phyloP scores from a whole-genome alignment of 2,888 invertebrate genomes.

The Atethmia centrago region DNA sequence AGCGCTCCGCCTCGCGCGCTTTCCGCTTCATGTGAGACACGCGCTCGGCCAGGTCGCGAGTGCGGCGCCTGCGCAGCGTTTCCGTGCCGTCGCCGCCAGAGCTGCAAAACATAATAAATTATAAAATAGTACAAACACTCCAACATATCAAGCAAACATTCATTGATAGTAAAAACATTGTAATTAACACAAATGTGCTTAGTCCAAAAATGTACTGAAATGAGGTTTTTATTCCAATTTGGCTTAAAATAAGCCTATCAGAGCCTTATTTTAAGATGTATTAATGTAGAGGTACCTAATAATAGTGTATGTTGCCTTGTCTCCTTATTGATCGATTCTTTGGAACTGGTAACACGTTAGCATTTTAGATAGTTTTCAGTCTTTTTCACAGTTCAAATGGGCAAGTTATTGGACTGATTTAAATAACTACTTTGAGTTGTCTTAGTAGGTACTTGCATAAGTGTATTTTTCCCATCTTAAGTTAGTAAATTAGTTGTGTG shows the following conservation, averaged over 20 bases:
- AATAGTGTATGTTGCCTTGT: neutral
- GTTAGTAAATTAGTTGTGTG: no score
- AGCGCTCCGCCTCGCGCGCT: slow-evolving; percentile 92
- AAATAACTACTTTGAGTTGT: neutral
- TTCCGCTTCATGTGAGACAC: slow-evolving; percentile 91
- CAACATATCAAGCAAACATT: no score
- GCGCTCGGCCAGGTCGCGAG: slow-evolving; percentile 78
- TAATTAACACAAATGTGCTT: neutral
- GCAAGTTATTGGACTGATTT: neutral
- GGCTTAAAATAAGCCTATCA: no score
- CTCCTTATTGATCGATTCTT: neutral
- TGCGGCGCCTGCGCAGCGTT: slow-evolving; percentile 75
- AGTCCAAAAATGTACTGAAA: neutral
- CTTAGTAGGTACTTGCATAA: no score
- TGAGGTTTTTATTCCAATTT: neutral
- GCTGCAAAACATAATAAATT: slow-evolving; percentile 20
- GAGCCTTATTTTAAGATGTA: neutral
- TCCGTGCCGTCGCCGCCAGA: slow-evolving; percentile 66
- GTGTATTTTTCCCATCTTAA: no score
- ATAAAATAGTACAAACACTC: neutral
- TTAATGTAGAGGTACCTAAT: neutral
- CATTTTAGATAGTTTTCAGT: neutral
- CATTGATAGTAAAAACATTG: neutral
- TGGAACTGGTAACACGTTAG: neutral
- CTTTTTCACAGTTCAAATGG: neutral